phyloP scores from a whole-genome alignment of 2,113 vertebrate genomes.

The Atractosteus spatula region DNA sequence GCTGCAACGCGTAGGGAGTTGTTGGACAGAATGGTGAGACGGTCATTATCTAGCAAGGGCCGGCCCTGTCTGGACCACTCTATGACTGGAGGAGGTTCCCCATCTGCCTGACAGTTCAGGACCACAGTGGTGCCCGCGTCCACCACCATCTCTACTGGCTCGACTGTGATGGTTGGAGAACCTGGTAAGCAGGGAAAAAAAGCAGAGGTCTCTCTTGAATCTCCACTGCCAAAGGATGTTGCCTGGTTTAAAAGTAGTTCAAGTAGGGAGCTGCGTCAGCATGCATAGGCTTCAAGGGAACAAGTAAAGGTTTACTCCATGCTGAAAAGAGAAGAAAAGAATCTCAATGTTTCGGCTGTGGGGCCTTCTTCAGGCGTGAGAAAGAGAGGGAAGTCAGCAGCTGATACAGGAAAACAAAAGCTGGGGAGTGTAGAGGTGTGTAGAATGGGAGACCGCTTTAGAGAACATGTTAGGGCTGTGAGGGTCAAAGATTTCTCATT shows the following conservation, averaged over 20 bases:
- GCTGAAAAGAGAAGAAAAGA: too few relatives aligned
- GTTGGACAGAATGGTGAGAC: constrained; percentile 69
- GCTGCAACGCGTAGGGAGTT: constrained; percentile 74
- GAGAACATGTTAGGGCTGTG: too few relatives aligned
- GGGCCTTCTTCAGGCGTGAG: too few relatives aligned
- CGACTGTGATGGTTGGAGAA: constrained; percentile 74
- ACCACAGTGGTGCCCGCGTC: constrained; percentile 75
- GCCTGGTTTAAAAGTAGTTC: too few relatives aligned
- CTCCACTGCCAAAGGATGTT: background rate
- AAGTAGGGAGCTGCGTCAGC: too few relatives aligned
- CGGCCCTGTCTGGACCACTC: constrained; percentile 78
- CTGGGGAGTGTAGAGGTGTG: background rate
- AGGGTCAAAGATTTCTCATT: too few relatives aligned
- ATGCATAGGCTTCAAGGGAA: too few relatives aligned
- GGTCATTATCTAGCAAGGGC: constrained; percentile 59
- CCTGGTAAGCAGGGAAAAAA: constrained; percentile 53
- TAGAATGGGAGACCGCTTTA: too few relatives aligned
- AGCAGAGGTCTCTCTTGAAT: background rate
- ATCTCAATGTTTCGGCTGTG: too few relatives aligned
- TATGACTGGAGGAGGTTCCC: constrained; percentile 78
- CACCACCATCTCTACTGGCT: constrained; percentile 71
- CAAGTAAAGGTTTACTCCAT: too few relatives aligned
- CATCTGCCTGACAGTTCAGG: constrained; percentile 82
- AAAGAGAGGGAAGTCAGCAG: too few relatives aligned
- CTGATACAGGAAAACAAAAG: background rate